Evolutionary conservation across 2,888 invertebrate species (phyloP), one percentile per base, ranked within the genome.

Genomic region (Cephalotes varians): DNA sequence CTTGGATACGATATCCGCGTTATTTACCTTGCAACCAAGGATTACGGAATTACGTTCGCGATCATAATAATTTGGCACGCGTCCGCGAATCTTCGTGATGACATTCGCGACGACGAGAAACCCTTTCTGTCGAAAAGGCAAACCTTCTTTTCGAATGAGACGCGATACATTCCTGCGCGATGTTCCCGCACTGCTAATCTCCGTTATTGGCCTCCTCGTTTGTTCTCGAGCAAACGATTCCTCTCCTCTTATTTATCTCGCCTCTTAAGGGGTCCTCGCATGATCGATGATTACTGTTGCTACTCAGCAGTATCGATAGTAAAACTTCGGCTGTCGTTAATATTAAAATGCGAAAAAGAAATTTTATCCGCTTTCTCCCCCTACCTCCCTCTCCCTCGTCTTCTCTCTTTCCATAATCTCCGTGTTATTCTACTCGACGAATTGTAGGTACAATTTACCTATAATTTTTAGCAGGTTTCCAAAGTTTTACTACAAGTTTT

Each of bases 241-340:
- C 58, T 79, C 64, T 64, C 31, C 44, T 81, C 65, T 76, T 47
- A 25, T 81, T 77, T 76, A 81, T 81, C 76, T 81, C 31, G 64
- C 37, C 76, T 47, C 44, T 65, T 25, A 47, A 76, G 25, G 40
- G 21, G 62, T 64, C 21, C 34, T 37, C 54, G 31, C 37, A 51
- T 31, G 44, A 62, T 74, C 40, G 62, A 40, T 15, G 47, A 72
- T 74, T 51, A 44, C 54, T 56, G 28, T 40, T 34, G 64, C 44
- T 44, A 56, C 44, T 77, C 69, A 18, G 18, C 44, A 49, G 37
- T 76, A 65, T 54, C 28, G 76, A 76, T 10, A 54, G 28, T 10
- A n/a, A 37, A 51, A 51, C 6, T 18, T n/a, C 49, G 21, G 47
- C 2, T 25, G 6, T 37, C n/a, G 44, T 71, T 71, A 37, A 71